Evolutionary conservation across 2,797 vertebrate species (phyloP), one percentile per base, ranked within the genome.

Genomic region (Myripristis jacobus): DNA sequence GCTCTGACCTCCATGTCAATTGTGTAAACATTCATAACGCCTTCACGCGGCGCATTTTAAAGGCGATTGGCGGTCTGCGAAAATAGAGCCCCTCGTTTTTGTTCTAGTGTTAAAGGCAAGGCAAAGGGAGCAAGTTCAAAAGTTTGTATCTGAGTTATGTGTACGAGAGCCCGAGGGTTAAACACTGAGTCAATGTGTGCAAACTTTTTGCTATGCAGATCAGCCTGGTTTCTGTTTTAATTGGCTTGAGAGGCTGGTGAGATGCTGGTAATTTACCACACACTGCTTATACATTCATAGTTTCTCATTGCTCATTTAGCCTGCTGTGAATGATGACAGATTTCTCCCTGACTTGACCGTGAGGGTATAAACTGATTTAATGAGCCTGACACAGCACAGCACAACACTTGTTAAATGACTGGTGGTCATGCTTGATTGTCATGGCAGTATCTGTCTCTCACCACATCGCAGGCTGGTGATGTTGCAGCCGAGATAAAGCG

Each of bases 311-410:
- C 25, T 6, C 15, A 0, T 22, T 25, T 29, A 9, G 34, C 15
- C 22, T 51, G 89, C 93, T 93, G 96, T 94, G 91, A 2, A 54
- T 96, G 97, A 99, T 98, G 97, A 92, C 21, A 3, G 3, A 0
- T 24, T 53, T 86, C 27, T 25, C 9, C 95, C 96, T 94, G 97
- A 98, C 83, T 6, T 58, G 9, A 25, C 0, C 0, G 18, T 97
- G 97, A 92, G 95, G 97, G 97, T 73, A 0, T 65, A 85, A 93
- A 92, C 95, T 98, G 97, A 98, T 99, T 98, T 98, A 99, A 99
- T 99, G 97, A 98, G 97, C 86, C 97, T 98, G 97, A 98, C 92
- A 75, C 94, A 86, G 89, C 86, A 21, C 24, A 24, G 0, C 0
- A 0, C 4, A 1, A 10, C 7, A 0, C 1, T 0, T 46, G 12